Conservation (phyloP, 2,113 vertebrate species). For the Mesitornis unicolor region DNA sequence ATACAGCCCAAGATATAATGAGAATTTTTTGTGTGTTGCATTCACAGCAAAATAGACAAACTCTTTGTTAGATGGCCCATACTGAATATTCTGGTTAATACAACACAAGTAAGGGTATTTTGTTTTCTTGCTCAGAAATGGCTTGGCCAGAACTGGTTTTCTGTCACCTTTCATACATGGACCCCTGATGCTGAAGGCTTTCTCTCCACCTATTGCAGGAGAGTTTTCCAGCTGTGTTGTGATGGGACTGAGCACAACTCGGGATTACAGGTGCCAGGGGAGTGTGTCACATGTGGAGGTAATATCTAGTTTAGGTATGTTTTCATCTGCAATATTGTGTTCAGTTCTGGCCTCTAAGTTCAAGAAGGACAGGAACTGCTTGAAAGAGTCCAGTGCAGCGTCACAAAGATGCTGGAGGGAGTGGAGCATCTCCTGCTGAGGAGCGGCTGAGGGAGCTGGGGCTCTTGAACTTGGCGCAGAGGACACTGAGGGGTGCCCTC, state of each 20-base stretch:
- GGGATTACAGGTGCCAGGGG: too few species aligned
- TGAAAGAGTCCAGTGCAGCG: too few species aligned
- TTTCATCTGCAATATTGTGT: too few species aligned
- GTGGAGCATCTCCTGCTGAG: too few species aligned
- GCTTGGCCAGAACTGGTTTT: background rate
- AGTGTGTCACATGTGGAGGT: background rate
- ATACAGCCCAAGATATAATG: background rate
- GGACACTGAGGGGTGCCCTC: too few species aligned
- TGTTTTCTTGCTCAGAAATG: background rate
- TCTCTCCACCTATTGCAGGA: background rate
- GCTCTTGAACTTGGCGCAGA: too few species aligned
- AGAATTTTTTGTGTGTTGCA: background rate
- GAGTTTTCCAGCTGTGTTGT: background rate
- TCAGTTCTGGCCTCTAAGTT: too few species aligned
- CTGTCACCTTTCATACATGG: background rate
- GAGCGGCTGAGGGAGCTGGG: too few species aligned
- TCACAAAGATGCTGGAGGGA: too few species aligned
- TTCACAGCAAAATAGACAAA: background rate
- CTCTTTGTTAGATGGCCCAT: background rate
- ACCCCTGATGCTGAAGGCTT: background rate
- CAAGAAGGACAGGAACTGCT: too few species aligned
- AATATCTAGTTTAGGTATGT: too few species aligned
- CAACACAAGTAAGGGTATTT: background rate
- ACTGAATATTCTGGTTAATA: background rate
- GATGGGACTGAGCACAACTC: background rate